Evolutionary conservation across 2,888 invertebrate genomes (phyloP).

Genomic region (Vannuccia rotundouncinata): DNA sequence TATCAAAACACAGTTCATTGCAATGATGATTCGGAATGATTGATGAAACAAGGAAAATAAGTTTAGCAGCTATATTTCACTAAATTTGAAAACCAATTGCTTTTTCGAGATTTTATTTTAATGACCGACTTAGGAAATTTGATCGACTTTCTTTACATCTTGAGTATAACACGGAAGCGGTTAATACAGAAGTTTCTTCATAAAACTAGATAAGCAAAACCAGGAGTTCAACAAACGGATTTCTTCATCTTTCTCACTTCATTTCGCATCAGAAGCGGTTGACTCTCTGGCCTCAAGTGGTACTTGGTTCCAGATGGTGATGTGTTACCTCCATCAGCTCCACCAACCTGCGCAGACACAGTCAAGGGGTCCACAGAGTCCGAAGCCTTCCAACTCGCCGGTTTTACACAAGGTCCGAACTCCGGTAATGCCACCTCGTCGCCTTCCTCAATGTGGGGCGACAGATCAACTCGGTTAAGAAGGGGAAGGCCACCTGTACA

Average conservation of each 20-base stretch:
- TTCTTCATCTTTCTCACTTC: constrained; percentile 37
- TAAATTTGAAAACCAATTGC: no score
- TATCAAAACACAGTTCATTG: no score
- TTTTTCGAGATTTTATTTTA: no score
- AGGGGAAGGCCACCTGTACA: background rate
- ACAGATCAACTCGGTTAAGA: background rate
- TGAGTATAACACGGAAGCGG: no score
- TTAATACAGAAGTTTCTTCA: no score
- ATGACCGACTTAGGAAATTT: no score
- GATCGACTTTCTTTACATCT: no score
- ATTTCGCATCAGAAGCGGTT: constrained; percentile 32
- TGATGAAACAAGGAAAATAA: no score
- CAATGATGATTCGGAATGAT: no score
- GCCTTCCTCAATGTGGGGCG: background rate
- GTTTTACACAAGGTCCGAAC: background rate
- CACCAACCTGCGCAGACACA: background rate
- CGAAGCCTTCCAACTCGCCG: background rate
- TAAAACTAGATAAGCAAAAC: no score
- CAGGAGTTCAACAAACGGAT: constrained; percentile 34
- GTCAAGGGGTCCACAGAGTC: background rate
- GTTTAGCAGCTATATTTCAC: no score
- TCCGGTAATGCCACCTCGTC: background rate
- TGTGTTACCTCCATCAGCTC: background rate
- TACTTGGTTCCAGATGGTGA: background rate
- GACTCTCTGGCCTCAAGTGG: constrained; percentile 31